A percentile compares a stretch with the other conserved stretches of the same genome.
Conservation (phyloP, 2,888 invertebrate species). For the Drosophila kuntzei region DNA sequence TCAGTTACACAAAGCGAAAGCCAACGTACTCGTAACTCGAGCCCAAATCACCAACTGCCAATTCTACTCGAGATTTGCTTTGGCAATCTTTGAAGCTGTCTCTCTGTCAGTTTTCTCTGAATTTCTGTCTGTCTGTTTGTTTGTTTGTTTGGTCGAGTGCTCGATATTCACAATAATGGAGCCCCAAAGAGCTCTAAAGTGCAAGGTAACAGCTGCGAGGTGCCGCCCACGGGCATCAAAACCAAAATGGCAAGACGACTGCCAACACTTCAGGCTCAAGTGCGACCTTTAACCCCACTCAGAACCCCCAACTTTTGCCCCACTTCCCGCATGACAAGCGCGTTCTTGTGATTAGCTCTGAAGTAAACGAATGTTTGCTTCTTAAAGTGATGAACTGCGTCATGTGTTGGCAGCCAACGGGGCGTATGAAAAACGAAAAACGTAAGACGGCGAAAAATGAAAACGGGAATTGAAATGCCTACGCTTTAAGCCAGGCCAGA, state of each 20-base stretch:
- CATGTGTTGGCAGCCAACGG: constrained; percentile 29
- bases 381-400: constrained; percentile 64
- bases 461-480: constrained; percentile 5
- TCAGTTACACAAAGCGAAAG: constrained; percentile 59
- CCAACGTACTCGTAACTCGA: constrained; percentile 50
- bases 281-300: constrained; percentile 46
- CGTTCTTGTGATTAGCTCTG: constrained; percentile 55
- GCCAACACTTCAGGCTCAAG: constrained; percentile 55
- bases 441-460: background rate
- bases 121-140: constrained; percentile 14
- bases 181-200: constrained; percentile 74
- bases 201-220: constrained; percentile 57
- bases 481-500: constrained; percentile 3
- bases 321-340: constrained; percentile 27
- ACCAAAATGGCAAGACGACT: constrained; percentile 54
- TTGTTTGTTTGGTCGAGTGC: constrained; percentile 33
- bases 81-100: constrained; percentile 24
- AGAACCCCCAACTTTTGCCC: background rate
- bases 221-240: constrained; percentile 43
- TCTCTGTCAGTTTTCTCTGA: constrained; percentile 7
- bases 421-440: constrained; percentile 28
- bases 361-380: constrained; percentile 25
- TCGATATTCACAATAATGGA: constrained; percentile 73
- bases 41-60: constrained; percentile 52
- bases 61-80: constrained; percentile 34